A percentile compares a stretch with the other conserved stretches of the same genome.
Evolutionary conservation across 2,113 vertebrate species (phyloP).

Genomic region (Pycnonotus jocosus): DNA sequence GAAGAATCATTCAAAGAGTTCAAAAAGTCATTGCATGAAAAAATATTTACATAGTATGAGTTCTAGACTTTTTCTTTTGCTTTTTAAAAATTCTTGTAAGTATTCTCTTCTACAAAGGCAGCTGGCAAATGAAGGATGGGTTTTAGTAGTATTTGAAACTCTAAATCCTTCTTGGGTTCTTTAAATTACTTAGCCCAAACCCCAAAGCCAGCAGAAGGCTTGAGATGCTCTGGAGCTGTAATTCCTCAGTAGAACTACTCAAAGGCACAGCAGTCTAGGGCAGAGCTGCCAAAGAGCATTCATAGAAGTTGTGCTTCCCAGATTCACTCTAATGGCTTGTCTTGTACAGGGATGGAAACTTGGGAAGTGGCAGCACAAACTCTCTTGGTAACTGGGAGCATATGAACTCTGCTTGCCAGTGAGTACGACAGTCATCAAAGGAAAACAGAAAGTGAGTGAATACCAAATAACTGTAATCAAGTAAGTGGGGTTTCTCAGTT

Average conservation of each 20-base stretch:
- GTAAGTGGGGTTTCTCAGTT: background rate
- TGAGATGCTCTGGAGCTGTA: background rate
- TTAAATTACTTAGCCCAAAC: background rate
- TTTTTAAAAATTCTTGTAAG: background rate
- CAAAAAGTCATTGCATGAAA: background rate
- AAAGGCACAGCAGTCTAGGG: background rate
- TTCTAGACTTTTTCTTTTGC: background rate
- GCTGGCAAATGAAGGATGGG: background rate
- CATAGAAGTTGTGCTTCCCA: background rate
- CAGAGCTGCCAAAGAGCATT: background rate
- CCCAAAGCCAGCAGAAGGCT: background rate
- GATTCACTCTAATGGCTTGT: background rate
- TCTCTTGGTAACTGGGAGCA: background rate
- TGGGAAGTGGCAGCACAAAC: background rate
- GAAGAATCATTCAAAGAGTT: background rate
- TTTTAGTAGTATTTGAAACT: background rate
- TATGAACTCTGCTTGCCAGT: background rate
- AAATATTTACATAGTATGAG: background rate
- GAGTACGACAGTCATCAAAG: background rate
- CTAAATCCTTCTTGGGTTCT: background rate
- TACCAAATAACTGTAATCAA: background rate
- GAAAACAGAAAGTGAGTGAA: background rate
- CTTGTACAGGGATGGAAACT: background rate
- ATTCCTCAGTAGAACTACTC: background rate
- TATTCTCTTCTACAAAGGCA: background rate